Percentiles rank a stretch among this genome's conserved stretches.
Conservation (phyloP, 2,797 vertebrate genomes). For the Phaenicophaeus curvirostris region DNA sequence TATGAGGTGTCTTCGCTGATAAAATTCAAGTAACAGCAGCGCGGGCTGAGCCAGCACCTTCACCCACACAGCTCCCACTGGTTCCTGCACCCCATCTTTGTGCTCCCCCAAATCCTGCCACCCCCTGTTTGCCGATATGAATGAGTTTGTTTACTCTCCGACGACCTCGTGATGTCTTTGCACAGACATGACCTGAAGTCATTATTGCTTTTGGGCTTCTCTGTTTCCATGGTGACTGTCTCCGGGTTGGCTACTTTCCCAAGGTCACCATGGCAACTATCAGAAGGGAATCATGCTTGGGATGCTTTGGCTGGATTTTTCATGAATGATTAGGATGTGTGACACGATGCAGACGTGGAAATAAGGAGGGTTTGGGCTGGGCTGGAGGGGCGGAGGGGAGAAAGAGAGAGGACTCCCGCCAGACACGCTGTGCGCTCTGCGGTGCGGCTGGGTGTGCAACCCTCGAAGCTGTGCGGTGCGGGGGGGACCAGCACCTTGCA, state of each 20-base stretch:
- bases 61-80: background rate
- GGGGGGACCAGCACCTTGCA: background rate
- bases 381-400: background rate
- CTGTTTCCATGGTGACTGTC: conserved; percentile 80
- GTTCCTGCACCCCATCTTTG: background rate
- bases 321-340: conserved; percentile 84
- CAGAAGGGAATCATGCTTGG: conserved; percentile 81
- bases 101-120: background rate
- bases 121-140: conserved; percentile 9
- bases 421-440: conserved; percentile 44
- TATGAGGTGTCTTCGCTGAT: background rate
- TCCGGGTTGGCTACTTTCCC: conserved; percentile 81
- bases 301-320: conserved; percentile 82
- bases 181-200: conserved; percentile 75
- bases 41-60: conserved; percentile 23
- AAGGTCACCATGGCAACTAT: conserved; percentile 85
- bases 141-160: conserved; percentile 70
- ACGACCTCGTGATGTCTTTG: conserved; percentile 66
- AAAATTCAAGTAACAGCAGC: conserved; percentile 16
- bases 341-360: conserved; percentile 76
- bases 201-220: conserved; percentile 81
- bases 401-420: conserved; percentile 25
- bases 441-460: background rate
- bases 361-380: conserved; percentile 63
- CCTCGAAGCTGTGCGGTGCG: background rate